These are phyloP conservation scores for Eumacrocentrus americanus DNA, from an alignment of 2,888 invertebrate species.

Conservation along the genomic window DNA sequence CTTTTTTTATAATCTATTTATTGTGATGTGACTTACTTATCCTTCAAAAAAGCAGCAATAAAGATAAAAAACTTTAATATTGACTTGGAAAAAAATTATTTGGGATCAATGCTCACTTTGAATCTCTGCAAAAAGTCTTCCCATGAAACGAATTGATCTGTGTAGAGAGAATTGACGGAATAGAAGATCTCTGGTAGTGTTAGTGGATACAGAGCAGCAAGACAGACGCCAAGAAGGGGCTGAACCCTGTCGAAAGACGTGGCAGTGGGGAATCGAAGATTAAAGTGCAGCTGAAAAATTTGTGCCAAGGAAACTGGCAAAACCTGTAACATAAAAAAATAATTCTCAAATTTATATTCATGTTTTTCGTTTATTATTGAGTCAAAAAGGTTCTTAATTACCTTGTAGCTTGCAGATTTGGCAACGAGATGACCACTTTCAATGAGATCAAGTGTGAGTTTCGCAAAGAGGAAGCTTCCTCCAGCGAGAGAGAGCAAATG, in stretches of 20 bases:
- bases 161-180: slow-evolving; percentile 85
- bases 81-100: background rate
- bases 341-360: background rate
- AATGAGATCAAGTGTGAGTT: slow-evolving; percentile 88
- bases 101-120: slow-evolving; percentile 62
- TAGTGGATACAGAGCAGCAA: slow-evolving; percentile 89
- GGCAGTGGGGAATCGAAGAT: slow-evolving; percentile 87
- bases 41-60: background rate
- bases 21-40: slow-evolving; percentile 20
- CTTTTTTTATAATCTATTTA: too few species aligned
- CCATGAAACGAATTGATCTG: slow-evolving; percentile 83
- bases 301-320: slow-evolving; percentile 87
- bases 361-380: background rate
- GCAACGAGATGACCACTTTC: slow-evolving; percentile 91
- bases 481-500: slow-evolving; percentile 83
- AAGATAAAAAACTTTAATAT: background rate
- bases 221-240: slow-evolving; percentile 86
- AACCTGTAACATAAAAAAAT: slow-evolving; percentile 57
- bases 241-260: slow-evolving; percentile 89
- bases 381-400: slow-evolving; percentile 31
- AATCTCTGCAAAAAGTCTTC: slow-evolving; percentile 89
- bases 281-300: slow-evolving; percentile 90
- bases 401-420: slow-evolving; percentile 93
- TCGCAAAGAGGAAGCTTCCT: slow-evolving; percentile 91
- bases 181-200: slow-evolving; percentile 91